Base-by-base conservation (phyloP, 30 jellyfish, hydroid and myxozoan species). In the Hydra vulgaris region DNA sequence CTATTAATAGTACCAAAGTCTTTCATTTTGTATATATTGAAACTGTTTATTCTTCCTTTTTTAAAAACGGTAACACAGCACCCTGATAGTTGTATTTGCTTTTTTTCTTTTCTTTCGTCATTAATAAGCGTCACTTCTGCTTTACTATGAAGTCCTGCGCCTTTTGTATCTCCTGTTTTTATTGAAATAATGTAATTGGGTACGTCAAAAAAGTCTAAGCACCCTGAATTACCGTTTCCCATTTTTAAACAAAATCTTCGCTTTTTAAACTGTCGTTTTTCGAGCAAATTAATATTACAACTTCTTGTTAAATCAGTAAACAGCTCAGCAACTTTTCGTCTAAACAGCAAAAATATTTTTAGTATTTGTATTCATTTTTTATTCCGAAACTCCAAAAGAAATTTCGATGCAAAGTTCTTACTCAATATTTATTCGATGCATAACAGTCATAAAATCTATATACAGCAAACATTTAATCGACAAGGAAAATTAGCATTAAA, bases 141-240 rank as follows among this genome's bases (percentile, higher is more conserved):
- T 17, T 95, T 79, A 55, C 87, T 83, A 74, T 91, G 98, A 84
- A 91, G 95, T 23, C 98, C 98, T 71, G 98, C 96, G 23, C 98
- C 98, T 86, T 91, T 91, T 1, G 98, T 91, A 68, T 91, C 98
- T 12, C 98, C 98, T 53, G 98, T 91, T 79, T 91, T 91, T 22
- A 91, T 84, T 16, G 95, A 78, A 21, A 91, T 87, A 79, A 91
- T 86, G 54, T 87, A 91, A 54, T 91, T 96, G 77, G 98, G 96
- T 26, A 73, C 84, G 40, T 87, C 98, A 54, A 91, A 91, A 79
- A 95, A 91, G 25, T 91, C 98, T 52, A 91, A 79, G 80, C 96
- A 86, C 66, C 95, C 77, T 19, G 96, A 82, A 27, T 83, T 83
- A 27, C 86, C 84, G 73, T 91, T 88, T 7, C 98, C 98, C 98